phyloP scores from a whole-genome alignment of 2,797 vertebrate species.

The Poeciliopsis infans region DNA sequence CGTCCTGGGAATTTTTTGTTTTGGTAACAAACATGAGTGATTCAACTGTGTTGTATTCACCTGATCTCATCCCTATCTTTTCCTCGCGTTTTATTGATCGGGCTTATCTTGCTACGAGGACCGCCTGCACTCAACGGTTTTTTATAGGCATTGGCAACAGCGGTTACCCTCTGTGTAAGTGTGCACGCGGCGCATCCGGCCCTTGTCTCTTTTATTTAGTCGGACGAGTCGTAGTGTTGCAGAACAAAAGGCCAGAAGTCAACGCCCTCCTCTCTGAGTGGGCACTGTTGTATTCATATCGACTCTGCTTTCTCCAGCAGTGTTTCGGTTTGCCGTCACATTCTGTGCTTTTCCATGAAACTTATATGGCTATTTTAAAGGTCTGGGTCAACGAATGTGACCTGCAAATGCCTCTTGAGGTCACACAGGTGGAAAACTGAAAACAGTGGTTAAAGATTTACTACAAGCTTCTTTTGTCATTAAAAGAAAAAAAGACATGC shows the following conservation, averaged over 20 bases:
- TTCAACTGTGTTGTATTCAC: constrained; percentile 22
- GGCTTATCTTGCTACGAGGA: constrained; percentile 46
- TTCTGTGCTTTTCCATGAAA: constrained; percentile 45
- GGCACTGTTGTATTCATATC: constrained; percentile 72
- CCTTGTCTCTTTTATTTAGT: constrained; percentile 55
- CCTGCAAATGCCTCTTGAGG: constrained; percentile 15
- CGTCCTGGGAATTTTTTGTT: constrained; percentile 52
- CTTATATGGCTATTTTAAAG: constrained; percentile 49
- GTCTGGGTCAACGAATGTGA: constrained; percentile 17
- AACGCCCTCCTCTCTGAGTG: constrained; percentile 63
- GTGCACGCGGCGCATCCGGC: constrained; percentile 10
- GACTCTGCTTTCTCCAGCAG: constrained; percentile 32
- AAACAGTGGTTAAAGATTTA: constrained; percentile 2
- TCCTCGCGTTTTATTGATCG: constrained; percentile 57
- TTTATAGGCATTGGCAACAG: constrained; percentile 41
- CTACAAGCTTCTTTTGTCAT: not conserved
- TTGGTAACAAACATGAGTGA: constrained; percentile 34
- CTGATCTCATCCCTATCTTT: constrained; percentile 26
- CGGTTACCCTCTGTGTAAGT: constrained; percentile 15
- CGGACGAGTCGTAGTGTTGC: constrained; percentile 53
- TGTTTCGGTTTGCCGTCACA: constrained; percentile 32
- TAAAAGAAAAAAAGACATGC: not conserved
- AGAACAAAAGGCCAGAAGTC: constrained; percentile 64
- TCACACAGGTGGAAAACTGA: constrained; percentile 19
- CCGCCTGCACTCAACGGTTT: constrained; percentile 30